Evolutionary conservation across 1,140 invertebrate species (phyloP), one percentile per base, ranked within the genome.

Genomic region (Lutraria rhynchaena): DNA sequence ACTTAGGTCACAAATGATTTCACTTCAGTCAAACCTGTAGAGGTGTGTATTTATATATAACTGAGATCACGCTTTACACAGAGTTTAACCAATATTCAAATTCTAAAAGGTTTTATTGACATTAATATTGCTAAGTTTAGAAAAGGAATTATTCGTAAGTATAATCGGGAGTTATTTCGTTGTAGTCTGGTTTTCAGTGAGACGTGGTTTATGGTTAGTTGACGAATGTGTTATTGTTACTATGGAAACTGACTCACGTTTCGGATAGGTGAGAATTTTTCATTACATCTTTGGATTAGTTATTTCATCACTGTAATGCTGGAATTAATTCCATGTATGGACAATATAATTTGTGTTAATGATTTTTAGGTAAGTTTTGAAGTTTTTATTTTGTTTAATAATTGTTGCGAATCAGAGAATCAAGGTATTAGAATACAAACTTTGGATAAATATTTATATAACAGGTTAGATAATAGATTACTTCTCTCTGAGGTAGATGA

Each of bases 71-170:
- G 31, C 49, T 67, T 22, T 51, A 67, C 27, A 49, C 49, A 3
- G 41, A 67, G 41, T 67, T 67, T 22, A 31, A 37, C 63, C 41
- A 31, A 44, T 49, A 67, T 31, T 46, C 24, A 31, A 65, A 67
- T 67, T 63, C 44, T 22, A 46, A 46, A 44, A 67, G 63, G 37
- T 27, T 67, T 67, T 67, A 67, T 67, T 67, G 63, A 67, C 63
- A 24, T 67, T 67, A 67, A 46, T n/a, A 67, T 67, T 27, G 63
- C 27, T 46, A 51, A 15, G 63, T 63, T 67, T 67, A 15, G 9
- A 67, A 15, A 67, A 67, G 63, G 63, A 49, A 67, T 67, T 67
- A 67, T 24, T 46, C 24, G 13, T 51, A 29, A 3, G 19, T 46
- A 15, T 55, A 55, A 49, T 46, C 44, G 37, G 63, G 63, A 49